phyloP scores from a whole-genome alignment of 2,113 vertebrate genomes.

The Saguinus imperator region DNA sequence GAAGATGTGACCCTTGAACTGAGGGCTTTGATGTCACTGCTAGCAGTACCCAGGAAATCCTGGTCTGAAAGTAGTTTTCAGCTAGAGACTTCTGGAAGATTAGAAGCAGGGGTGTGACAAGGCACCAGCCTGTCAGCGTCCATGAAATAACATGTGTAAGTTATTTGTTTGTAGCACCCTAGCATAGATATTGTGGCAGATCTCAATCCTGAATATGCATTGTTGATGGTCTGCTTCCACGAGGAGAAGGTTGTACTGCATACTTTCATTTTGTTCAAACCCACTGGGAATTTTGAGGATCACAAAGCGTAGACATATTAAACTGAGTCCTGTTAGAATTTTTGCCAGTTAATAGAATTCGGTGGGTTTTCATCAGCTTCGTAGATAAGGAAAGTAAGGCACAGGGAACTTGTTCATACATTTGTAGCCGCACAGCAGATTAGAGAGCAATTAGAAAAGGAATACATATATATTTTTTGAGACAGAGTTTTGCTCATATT shows the following conservation, averaged over 20 bases:
- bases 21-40: conserved; percentile 17
- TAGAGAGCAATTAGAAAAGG: not conserved
- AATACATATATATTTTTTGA: too few species aligned
- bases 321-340: conserved; percentile 15
- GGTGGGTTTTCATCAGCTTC: not conserved
- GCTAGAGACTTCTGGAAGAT: conserved; percentile 27
- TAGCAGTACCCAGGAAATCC: conserved; percentile 28
- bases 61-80: conserved; percentile 30
- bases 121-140: not conserved
- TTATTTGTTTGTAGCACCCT: not conserved
- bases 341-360: not conserved
- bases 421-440: not conserved
- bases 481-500: too few species aligned
- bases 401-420: not conserved
- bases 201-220: not conserved
- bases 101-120: not conserved
- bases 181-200: not conserved
- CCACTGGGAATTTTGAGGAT: not conserved
- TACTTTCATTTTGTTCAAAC: not conserved
- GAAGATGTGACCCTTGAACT: conserved; percentile 55
- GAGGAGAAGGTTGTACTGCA: not conserved
- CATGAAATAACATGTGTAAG: not conserved
- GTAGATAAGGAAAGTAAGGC: not conserved
- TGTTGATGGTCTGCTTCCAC: not conserved
- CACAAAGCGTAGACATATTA: conserved; percentile 5